phyloP scores from a whole-genome alignment of 37 sponge, comb jelly and placozoan species.

The Chondrilla cf. caribensis region DNA sequence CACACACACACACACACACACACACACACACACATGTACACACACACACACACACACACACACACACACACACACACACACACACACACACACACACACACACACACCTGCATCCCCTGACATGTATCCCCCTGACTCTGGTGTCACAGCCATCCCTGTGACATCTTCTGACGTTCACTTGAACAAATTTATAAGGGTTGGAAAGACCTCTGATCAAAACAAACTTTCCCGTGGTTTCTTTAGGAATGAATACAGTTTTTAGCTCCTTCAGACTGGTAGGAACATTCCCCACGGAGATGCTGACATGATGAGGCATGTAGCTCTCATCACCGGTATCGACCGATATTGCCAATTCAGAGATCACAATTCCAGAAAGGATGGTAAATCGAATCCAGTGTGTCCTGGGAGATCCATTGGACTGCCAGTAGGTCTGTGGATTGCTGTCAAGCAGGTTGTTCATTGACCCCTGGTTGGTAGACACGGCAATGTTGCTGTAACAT shows the following conservation, averaged over 20 bases:
- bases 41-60: neutral
- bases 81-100: neutral
- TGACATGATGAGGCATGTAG: conserved; percentile 74
- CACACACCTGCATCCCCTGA: conserved; percentile 74
- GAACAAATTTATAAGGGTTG: conserved; percentile 45
- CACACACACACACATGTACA: neutral
- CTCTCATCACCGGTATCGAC: conserved; percentile 65
- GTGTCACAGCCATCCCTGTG: conserved; percentile 86
- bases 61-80: neutral
- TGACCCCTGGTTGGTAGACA: conserved; percentile 29
- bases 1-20: neutral
- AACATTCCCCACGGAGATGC: conserved; percentile 53
- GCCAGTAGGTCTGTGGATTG: conserved; percentile 61
- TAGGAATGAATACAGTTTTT: conserved; percentile 45
- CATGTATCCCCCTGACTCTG: conserved; percentile 57
- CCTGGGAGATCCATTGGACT: conserved; percentile 79
- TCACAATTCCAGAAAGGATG: conserved; percentile 44
- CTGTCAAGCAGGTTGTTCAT: conserved; percentile 43
- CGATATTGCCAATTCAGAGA: conserved; percentile 56
- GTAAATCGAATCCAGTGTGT: conserved; percentile 74
- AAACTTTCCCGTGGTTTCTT: conserved; percentile 43
- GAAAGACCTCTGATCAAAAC: conserved; percentile 32
- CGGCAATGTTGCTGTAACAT: conserved; percentile 56
- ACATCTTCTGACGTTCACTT: conserved; percentile 76
- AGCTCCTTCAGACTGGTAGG: conserved; percentile 46